Evolutionary conservation across 92 coral and sea anemone genomes (phyloP).

Genomic region (Nematostella vectensis): DNA sequence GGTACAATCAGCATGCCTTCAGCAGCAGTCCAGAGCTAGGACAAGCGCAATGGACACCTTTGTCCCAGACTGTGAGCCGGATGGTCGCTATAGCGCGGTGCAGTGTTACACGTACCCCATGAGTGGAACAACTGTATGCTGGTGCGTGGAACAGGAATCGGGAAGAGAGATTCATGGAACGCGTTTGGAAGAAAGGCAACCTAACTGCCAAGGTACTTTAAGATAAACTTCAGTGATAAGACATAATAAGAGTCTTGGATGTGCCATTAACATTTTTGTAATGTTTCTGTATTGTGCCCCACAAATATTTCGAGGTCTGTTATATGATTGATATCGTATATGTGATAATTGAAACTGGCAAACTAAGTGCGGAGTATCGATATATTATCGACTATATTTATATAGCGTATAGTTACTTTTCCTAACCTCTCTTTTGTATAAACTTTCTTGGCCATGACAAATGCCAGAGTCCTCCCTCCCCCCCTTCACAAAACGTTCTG

Average conservation of each 20-base stretch:
- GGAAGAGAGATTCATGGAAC: conserved; percentile 74
- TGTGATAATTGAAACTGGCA: too few species aligned
- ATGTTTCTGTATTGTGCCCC: too few species aligned
- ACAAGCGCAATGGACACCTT: conserved; percentile 53
- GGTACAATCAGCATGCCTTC: conserved; percentile 35
- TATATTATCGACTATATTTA: too few species aligned
- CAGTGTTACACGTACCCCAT: conserved; percentile 72
- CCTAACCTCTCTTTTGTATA: too few species aligned
- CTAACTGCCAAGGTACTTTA: conserved; percentile 47
- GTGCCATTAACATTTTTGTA: too few species aligned
- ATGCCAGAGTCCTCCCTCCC: too few species aligned
- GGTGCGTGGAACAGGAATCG: conserved; percentile 78
- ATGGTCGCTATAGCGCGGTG: conserved; percentile 55
- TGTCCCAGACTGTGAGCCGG: conserved; percentile 62
- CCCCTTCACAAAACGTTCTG: too few species aligned
- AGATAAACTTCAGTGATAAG: not conserved
- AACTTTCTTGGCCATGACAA: too few species aligned
- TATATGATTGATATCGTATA: too few species aligned
- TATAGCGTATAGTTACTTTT: too few species aligned
- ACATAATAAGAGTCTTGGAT: not conserved
- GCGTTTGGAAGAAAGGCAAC: conserved; percentile 32
- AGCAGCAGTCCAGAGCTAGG: conserved; percentile 32
- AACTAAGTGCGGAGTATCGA: too few species aligned
- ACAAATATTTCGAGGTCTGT: too few species aligned
- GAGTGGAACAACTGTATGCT: conserved; percentile 54